phyloP scores from a whole-genome alignment of 2,888 invertebrate species.

The Drosophila stalkeri region DNA sequence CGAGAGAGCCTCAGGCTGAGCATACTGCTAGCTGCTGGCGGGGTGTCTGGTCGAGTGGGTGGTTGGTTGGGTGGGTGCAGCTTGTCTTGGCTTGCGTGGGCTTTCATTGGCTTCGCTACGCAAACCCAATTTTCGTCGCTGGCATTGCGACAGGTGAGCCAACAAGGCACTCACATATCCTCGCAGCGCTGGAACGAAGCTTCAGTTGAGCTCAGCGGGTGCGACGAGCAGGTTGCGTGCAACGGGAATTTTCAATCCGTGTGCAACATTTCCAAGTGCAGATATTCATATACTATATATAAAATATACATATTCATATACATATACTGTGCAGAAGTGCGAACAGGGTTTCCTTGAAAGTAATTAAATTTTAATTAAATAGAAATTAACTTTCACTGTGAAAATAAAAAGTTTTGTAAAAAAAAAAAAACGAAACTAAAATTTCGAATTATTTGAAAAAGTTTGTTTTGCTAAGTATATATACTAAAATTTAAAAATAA shows the following conservation, averaged over 20 bases:
- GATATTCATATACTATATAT: neutral
- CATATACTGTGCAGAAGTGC: constrained; percentile 3
- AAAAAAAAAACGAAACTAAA: neutral
- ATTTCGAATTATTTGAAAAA: neutral
- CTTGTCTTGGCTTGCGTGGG: constrained; percentile 42
- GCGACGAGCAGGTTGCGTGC: constrained; percentile 74
- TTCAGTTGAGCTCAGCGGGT: constrained; percentile 77
- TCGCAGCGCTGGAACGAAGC: constrained; percentile 15
- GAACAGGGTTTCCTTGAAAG: constrained; percentile 1
- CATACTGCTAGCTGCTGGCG: constrained; percentile 28
- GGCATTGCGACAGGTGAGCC: constrained; percentile 82
- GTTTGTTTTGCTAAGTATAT: neutral
- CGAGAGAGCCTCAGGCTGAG: constrained; percentile 59
- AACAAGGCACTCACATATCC: constrained; percentile 51
- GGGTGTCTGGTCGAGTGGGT: constrained; percentile 28
- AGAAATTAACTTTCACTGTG: neutral
- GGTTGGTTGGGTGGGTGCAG: neutral
- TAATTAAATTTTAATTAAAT: constrained; percentile 2
- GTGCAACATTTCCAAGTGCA: neutral
- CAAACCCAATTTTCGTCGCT: constrained; percentile 66
- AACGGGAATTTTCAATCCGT: constrained; percentile 44
- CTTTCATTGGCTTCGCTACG: constrained; percentile 73
- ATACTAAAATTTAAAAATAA: neutral
- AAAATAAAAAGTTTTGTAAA: neutral
- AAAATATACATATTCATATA: neutral